Conservation (phyloP, 1,140 invertebrate species). For the Plodia interpunctella region DNA sequence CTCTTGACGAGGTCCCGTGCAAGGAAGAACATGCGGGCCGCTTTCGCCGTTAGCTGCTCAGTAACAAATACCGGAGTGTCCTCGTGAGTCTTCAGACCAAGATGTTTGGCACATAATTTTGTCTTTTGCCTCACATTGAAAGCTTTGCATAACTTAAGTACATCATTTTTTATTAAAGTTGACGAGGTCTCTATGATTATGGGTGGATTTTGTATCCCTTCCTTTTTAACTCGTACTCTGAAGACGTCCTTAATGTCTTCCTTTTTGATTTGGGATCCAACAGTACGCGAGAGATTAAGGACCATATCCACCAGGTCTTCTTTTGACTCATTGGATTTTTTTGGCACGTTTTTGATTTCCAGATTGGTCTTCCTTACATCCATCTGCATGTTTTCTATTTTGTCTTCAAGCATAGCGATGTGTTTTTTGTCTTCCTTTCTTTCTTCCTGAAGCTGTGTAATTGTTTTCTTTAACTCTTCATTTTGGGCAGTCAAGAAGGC, state of each 20-base stretch:
- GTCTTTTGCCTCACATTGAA: slow-evolving; percentile 8
- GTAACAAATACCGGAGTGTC: slow-evolving; percentile 11
- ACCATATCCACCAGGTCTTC: slow-evolving; percentile 10
- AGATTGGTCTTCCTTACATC: slow-evolving; percentile 4
- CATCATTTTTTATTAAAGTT: background rate
- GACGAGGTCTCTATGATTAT: slow-evolving; percentile 13
- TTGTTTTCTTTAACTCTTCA: background rate
- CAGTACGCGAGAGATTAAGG: background rate
- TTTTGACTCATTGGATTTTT: slow-evolving; percentile 10
- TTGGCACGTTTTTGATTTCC: slow-evolving; percentile 16
- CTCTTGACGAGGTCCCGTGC: slow-evolving; percentile 14
- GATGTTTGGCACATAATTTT: slow-evolving; percentile 7
- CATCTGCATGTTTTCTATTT: slow-evolving; percentile 10
- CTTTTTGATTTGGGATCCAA: slow-evolving; percentile 1
- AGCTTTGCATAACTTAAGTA: slow-evolving; percentile 4
- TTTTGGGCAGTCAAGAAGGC: background rate
- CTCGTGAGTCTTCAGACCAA: slow-evolving; percentile 2
- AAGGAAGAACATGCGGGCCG: slow-evolving; percentile 8
- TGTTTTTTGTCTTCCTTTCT: slow-evolving; percentile 9
- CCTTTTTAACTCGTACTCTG: slow-evolving; percentile 11
- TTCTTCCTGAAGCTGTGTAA: background rate
- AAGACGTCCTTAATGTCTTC: slow-evolving; percentile 13
- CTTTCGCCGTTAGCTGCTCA: slow-evolving; percentile 12
- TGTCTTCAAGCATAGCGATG: background rate
- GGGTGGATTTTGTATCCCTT: background rate